Evolutionary conservation across 1,140 invertebrate species (phyloP).

Genomic region (Palaemon carinicauda): DNA sequence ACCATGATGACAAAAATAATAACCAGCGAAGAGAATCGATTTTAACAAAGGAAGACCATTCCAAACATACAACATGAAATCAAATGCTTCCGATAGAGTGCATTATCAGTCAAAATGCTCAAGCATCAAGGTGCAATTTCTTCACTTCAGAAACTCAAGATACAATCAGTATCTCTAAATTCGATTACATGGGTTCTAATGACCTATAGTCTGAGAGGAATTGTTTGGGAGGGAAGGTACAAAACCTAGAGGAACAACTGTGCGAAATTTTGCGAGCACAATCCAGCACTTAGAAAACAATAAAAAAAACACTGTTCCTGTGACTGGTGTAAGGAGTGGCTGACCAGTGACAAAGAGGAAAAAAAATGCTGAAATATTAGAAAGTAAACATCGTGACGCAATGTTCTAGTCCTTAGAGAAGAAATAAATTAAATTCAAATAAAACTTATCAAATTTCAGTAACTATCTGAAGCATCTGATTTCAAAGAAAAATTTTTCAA

Average conservation of each 20-base stretch:
- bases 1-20: neutral
- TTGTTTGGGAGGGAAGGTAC: constrained; percentile 10
- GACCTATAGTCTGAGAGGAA: constrained; percentile 51
- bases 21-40: neutral
- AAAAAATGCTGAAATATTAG: constrained; percentile 46
- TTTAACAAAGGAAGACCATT: neutral
- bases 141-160: constrained; percentile 55
- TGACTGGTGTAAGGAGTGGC: constrained; percentile 11
- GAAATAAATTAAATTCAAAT: neutral
- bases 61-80: neutral
- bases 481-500: too few species aligned
- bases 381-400: constrained; percentile 48
- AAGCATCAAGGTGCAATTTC: constrained; percentile 52
- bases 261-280: constrained; percentile 18
- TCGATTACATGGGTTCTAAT: constrained; percentile 39
- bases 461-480: too few species aligned
- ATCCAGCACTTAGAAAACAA: neutral
- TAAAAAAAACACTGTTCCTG: constrained; percentile 12
- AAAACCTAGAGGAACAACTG: constrained; percentile 41
- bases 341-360: constrained; percentile 37
- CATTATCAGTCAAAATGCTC: constrained; percentile 21
- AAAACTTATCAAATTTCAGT: too few species aligned
- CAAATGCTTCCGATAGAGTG: neutral
- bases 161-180: constrained; percentile 53
- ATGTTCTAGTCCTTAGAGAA: constrained; percentile 40